Conservation (phyloP, 2,888 invertebrate species). For the Bellardia bayeri region DNA sequence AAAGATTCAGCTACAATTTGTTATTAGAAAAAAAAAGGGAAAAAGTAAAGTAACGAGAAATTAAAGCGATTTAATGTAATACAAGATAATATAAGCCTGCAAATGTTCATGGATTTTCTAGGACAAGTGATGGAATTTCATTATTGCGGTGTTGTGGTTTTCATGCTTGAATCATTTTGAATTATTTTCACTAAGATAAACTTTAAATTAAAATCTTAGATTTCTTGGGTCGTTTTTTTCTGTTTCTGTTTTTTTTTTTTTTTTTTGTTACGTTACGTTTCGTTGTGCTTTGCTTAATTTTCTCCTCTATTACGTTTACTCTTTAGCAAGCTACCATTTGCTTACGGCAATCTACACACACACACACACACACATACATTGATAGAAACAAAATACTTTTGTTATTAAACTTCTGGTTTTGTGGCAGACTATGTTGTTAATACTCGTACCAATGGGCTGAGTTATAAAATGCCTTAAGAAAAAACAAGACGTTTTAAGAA, state of each 20-base stretch:
- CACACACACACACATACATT: neutral
- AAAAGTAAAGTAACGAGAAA: conserved; percentile 18
- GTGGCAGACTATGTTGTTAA: neutral
- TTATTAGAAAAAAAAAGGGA: neutral
- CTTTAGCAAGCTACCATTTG: neutral
- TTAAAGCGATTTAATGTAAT: conserved; percentile 49
- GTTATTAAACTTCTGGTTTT: conserved; percentile 25
- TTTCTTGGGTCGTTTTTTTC: conserved; percentile 30
- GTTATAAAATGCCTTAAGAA: conserved; percentile 7
- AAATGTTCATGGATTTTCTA: conserved; percentile 60
- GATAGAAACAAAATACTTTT: conserved; percentile 2
- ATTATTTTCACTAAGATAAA: conserved; percentile 61
- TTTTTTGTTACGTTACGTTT: neutral
- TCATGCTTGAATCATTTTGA: conserved; percentile 55
- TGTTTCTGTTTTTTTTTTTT: neutral
- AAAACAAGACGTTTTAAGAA: neutral
- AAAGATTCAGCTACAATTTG: neutral
- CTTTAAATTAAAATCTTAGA: conserved; percentile 61
- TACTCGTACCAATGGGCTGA: neutral
- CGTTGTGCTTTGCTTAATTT: neutral
- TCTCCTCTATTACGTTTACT: conserved; percentile 16
- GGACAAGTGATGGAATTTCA: conserved; percentile 68
- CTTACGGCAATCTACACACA: neutral
- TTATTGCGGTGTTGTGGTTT: conserved; percentile 67
- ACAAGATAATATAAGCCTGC: conserved; percentile 42